phyloP scores from a whole-genome alignment of 2,113 vertebrate genomes.

The Erinaceus europaeus region DNA sequence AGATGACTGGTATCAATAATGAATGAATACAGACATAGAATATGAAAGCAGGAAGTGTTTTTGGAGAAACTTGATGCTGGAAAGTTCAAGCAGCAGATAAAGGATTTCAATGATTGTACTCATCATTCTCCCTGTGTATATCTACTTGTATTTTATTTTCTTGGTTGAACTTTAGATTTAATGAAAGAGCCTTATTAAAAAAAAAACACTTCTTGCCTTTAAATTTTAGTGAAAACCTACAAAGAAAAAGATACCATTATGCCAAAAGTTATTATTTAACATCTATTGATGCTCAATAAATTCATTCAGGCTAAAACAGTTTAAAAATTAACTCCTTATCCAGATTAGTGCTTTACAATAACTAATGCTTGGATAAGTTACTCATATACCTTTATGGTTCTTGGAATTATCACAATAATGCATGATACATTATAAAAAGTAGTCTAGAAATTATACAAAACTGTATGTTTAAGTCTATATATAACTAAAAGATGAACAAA shows the following conservation, averaged over 20 bases:
- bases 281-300: background rate
- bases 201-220: background rate
- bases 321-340: background rate
- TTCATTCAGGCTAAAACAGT: background rate
- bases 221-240: background rate
- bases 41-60: background rate
- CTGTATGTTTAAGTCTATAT: background rate
- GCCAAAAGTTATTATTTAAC: background rate
- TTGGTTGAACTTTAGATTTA: background rate
- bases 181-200: background rate
- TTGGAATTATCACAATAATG: background rate
- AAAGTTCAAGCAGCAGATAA: conserved; percentile 27
- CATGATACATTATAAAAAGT: background rate
- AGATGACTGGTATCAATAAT: conserved; percentile 61
- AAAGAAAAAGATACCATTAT: background rate
- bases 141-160: background rate
- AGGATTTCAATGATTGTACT: background rate
- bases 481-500: background rate
- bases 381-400: background rate
- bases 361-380: background rate
- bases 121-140: background rate
- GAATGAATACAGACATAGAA: conserved; percentile 31
- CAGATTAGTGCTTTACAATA: background rate
- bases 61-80: background rate
- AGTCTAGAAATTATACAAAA: background rate